These are phyloP conservation scores for Numenius arquata DNA, from an alignment of 2,113 vertebrate species.

Conservation along the genomic window DNA sequence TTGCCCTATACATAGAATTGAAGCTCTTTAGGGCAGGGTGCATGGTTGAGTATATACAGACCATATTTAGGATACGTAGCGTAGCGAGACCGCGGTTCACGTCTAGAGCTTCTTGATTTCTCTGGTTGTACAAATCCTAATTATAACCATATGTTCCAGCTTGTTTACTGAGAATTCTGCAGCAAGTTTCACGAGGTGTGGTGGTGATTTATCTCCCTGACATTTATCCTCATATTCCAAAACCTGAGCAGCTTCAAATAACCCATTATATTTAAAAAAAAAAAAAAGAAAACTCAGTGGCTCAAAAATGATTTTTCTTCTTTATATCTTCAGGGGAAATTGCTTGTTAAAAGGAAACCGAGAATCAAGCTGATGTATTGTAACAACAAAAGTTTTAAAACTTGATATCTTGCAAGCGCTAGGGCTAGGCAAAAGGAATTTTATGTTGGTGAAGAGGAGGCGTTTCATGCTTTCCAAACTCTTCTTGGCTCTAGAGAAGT, in stretches of 20 bases:
- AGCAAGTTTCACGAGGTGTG: constrained; percentile 36
- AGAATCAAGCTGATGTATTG: background rate
- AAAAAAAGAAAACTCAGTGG: background rate
- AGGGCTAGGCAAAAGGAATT: background rate
- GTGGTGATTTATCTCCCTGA: constrained; percentile 43
- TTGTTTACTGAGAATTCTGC: constrained; percentile 16
- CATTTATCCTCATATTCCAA: constrained; percentile 45
- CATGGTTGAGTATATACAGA: background rate
- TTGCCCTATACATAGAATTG: fast-evolving
- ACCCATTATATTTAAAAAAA: background rate
- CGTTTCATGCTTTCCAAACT: background rate
- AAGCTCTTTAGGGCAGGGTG: background rate
- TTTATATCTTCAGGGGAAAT: constrained; percentile 6
- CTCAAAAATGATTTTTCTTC: background rate
- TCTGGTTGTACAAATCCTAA: constrained; percentile 15
- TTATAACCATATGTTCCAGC: constrained; percentile 18
- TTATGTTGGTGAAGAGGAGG: background rate
- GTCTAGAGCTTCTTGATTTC: constrained; percentile 35
- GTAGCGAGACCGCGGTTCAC: background rate
- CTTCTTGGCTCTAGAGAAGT: background rate
- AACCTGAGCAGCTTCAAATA: constrained; percentile 38
- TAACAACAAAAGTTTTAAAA: background rate
- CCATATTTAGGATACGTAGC: background rate
- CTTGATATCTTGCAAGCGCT: background rate
- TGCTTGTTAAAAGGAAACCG: background rate